Evolutionary conservation across 2,888 invertebrate genomes (phyloP).

Genomic region (Trissonchulus sp.): DNA sequence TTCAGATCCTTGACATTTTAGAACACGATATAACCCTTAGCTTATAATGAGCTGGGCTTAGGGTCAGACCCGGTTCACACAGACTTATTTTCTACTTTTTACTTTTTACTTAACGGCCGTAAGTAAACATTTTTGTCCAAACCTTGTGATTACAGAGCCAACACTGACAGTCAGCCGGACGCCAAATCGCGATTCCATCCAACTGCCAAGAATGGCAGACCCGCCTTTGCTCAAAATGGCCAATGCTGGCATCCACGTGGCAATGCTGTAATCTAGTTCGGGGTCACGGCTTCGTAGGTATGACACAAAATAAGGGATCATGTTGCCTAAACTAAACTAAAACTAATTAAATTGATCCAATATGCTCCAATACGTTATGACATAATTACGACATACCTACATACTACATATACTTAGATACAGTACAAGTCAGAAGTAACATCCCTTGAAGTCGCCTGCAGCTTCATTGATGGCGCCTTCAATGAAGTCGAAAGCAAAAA

Average conservation of each 20-base stretch:
- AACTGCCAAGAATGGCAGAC: not conserved
- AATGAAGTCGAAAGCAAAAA: too few species aligned
- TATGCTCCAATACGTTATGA: not conserved
- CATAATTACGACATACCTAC: too few species aligned
- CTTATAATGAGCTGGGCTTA: too few species aligned
- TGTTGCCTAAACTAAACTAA: not conserved
- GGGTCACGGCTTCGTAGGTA: not conserved
- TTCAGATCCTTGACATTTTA: too few species aligned
- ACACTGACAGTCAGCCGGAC: not conserved
- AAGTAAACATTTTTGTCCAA: not conserved
- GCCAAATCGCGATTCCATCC: not conserved
- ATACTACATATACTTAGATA: too few species aligned
- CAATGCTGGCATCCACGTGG: not conserved
- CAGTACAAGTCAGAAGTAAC: too few species aligned
- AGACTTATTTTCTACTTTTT: too few species aligned
- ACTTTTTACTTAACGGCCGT: too few species aligned
- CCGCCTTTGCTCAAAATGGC: not conserved
- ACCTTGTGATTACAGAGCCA: not conserved
- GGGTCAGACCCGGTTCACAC: too few species aligned
- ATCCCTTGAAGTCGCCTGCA: too few species aligned
- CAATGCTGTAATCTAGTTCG: not conserved
- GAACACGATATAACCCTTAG: too few species aligned
- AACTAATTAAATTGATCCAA: not conserved
- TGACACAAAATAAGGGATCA: not conserved
- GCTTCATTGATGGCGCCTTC: too few species aligned